Base-by-base conservation (phyloP, 2,888 invertebrate species). In the Drosophila gaucha region DNA sequence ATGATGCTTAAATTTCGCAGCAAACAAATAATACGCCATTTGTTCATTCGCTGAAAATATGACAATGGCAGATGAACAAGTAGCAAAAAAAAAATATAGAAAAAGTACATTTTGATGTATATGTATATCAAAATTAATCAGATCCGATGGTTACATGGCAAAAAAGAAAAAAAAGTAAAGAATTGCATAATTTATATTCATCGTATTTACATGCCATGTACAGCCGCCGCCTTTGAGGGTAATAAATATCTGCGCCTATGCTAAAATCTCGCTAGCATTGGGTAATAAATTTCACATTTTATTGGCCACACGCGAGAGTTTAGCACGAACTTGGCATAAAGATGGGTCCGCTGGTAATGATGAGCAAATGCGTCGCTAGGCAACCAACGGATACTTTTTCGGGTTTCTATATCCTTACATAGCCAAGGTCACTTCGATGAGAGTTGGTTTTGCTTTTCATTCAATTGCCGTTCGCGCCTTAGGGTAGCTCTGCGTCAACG, bases 1-100 rank as follows among this genome's bases (percentile, higher is more conserved):
- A 78, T 76, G 78, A 74, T 74, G 78, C 78, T 74, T 66, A 66
- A 69, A 78, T 65, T 66, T 69, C 36, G 14, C 47, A 20, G 16
- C 43, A 46, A 52, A 46, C 52, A 50, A 47, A 41, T 54, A 59
- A 64, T 74, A 18, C 30, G 18, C 16, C 58, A 46, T 50, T 39
- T 58, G 55, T 62, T 30, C 16, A 18, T 44, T 65, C 24, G 31
- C 50, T 41, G 18, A 54, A 66, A 66, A 49, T 68, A 63, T 69
- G 72, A 74, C 72, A 73, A 69, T 69, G 58, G 20, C 74, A 72
- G 52, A 24, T 28, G 39, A 46, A 33, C 50, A 71, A 70, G 46
- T 35, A 36, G 26, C 20, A 52, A 20, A 43, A 41, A 36, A 38
- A 52, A 38, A 14, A 36, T 16, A 8, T 5, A 2, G 14, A 41